phyloP scores from a whole-genome alignment of 2,797 vertebrate species.

The Enteromius mattozi region DNA sequence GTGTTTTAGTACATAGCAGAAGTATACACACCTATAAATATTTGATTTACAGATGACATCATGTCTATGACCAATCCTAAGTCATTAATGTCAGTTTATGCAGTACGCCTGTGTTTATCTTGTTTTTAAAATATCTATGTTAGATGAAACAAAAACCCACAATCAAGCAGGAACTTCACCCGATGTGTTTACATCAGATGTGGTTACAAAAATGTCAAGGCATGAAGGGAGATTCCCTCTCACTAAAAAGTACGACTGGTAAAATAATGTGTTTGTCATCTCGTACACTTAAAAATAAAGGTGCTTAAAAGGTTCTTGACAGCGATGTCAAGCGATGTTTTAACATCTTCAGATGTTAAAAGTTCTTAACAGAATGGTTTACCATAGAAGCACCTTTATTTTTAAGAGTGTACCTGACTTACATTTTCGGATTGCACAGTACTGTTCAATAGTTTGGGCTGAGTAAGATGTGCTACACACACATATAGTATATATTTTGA shows the following conservation, averaged over 20 bases:
- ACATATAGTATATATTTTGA: too few relatives aligned
- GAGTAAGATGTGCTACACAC: too few relatives aligned
- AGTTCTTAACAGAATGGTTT: too few relatives aligned
- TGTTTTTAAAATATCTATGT: not conserved
- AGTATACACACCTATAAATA: not conserved
- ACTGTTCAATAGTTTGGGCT: too few relatives aligned
- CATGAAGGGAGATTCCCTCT: not conserved
- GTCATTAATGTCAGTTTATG: not conserved
- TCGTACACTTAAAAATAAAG: too few relatives aligned
- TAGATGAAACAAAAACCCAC: not conserved
- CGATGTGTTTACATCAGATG: not conserved
- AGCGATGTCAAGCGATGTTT: too few relatives aligned
- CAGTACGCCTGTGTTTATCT: not conserved
- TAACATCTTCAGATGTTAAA: too few relatives aligned
- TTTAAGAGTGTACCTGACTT: too few relatives aligned
- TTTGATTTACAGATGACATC: not conserved
- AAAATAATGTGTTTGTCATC: not conserved
- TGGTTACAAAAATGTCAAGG: not conserved
- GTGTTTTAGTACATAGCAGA: constrained; percentile 56
- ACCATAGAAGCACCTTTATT: too few relatives aligned
- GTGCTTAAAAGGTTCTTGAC: too few relatives aligned
- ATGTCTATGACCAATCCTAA: not conserved
- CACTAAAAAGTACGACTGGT: not conserved
- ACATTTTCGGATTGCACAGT: too few relatives aligned
- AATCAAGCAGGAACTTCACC: constrained; percentile 27